Percentiles rank a stretch among this genome's conserved stretches.
phyloP scores from a whole-genome alignment of 2,797 vertebrate genomes.

The Rallus crepitans region DNA sequence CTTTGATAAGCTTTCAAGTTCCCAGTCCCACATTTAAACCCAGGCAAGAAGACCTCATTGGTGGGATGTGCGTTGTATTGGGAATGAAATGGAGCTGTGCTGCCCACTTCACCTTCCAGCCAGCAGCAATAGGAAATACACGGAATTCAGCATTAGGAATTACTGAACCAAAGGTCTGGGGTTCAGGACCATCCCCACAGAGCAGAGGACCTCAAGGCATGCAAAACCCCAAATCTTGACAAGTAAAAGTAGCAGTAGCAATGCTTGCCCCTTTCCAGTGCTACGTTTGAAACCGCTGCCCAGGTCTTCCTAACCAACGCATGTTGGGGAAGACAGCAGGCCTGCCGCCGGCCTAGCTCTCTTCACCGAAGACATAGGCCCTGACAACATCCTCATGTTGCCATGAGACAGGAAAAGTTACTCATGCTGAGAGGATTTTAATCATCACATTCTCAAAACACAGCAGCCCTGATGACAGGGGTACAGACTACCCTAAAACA shows the following conservation, averaged over 20 bases:
- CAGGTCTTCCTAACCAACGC: too few species aligned
- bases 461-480: too few species aligned
- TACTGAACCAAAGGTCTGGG: too few species aligned
- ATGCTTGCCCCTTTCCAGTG: neutral
- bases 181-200: rapidly evolving
- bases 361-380: too few species aligned
- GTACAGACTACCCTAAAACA: too few species aligned
- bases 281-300: rapidly evolving
- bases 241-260: neutral
- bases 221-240: neutral
- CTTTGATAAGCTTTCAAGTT: neutral
- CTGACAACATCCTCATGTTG: too few species aligned
- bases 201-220: neutral
- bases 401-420: too few species aligned
- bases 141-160: too few species aligned
- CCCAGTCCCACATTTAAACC: neutral
- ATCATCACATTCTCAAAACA: too few species aligned
- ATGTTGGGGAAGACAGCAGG: too few species aligned
- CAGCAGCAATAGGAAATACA: rapidly evolving
- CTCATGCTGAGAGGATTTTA: too few species aligned
- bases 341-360: too few species aligned
- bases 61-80: neutral
- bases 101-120: neutral
- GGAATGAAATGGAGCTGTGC: neutral
- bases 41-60: rapidly evolving